Percentiles rank a stretch among this genome's conserved stretches.
Conservation (phyloP, 2,113 vertebrate species). For the Vimba vimba region DNA sequence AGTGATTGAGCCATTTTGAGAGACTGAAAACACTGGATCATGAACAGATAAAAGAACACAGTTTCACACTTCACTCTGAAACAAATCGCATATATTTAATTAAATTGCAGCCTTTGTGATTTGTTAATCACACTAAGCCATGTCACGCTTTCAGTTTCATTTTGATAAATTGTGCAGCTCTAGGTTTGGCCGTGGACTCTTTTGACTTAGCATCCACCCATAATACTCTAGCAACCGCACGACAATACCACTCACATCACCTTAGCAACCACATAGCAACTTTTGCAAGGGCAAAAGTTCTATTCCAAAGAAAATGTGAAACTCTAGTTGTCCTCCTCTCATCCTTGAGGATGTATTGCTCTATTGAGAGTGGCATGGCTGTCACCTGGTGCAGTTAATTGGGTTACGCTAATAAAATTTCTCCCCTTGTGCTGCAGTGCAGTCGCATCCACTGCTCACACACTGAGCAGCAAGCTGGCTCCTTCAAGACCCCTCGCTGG, state of each 20-base stretch:
- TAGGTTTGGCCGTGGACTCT: too few relatives aligned
- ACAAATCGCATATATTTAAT: neutral
- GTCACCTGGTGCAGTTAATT: constrained; percentile 75
- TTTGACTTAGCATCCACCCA: too few relatives aligned
- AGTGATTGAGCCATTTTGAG: neutral
- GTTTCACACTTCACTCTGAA: neutral
- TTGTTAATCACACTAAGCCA: neutral
- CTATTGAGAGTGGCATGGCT: constrained; percentile 58
- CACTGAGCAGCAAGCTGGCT: constrained; percentile 11
- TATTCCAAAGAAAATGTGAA: neutral
- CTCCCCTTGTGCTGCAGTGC: constrained; percentile 59
- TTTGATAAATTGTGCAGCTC: neutral
- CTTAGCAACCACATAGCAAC: too few relatives aligned
- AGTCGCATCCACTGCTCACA: constrained; percentile 24
- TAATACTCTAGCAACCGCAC: neutral
- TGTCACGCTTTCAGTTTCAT: neutral
- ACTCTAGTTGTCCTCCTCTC: neutral
- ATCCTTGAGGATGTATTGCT: constrained; percentile 63
- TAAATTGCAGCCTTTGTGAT: neutral
- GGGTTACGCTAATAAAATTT: constrained; percentile 75
- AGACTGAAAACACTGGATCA: neutral
- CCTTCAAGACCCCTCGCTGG: neutral
- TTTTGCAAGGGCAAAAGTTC: neutral
- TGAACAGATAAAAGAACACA: neutral
- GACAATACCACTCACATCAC: too few relatives aligned